These are phyloP conservation scores for Rhegmatorhina hoffmannsi DNA, from an alignment of 2,113 vertebrate species.

Conservation along the genomic window DNA sequence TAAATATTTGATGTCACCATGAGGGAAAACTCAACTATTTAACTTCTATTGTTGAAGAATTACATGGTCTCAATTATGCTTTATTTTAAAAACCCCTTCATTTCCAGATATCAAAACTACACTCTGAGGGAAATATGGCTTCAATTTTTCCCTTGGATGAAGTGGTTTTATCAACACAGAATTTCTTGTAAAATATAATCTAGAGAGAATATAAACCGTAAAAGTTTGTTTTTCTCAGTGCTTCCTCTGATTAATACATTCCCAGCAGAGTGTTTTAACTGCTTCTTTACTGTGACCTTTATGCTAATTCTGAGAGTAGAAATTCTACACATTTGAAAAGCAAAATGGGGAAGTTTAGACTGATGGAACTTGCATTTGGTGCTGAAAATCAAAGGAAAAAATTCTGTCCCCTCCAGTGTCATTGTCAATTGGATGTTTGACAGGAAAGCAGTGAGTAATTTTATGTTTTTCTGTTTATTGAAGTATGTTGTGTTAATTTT, in stretches of 20 bases:
- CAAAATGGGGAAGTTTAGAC: neutral
- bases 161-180: neutral
- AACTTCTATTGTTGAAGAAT: neutral
- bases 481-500: neutral
- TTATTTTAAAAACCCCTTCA: conserved; percentile 1
- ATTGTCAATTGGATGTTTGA: neutral
- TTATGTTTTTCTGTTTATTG: neutral
- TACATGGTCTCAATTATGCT: neutral
- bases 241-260: neutral
- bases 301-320: neutral
- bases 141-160: conserved; percentile 4
- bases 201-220: neutral
- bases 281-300: neutral
- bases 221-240: neutral
- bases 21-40: neutral
- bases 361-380: neutral
- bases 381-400: neutral
- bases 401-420: neutral
- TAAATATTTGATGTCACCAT: neutral
- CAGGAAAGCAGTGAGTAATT: neutral
- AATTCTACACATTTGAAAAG: neutral
- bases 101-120: conserved; percentile 22
- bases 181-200: neutral
- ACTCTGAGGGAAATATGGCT: conserved; percentile 7
- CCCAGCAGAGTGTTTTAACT: neutral